A percentile compares a stretch with the other conserved stretches of the same genome.
These are phyloP conservation scores for Cydia fagiglandana DNA, from an alignment of 1,140 invertebrate species.

Conservation along the genomic window DNA sequence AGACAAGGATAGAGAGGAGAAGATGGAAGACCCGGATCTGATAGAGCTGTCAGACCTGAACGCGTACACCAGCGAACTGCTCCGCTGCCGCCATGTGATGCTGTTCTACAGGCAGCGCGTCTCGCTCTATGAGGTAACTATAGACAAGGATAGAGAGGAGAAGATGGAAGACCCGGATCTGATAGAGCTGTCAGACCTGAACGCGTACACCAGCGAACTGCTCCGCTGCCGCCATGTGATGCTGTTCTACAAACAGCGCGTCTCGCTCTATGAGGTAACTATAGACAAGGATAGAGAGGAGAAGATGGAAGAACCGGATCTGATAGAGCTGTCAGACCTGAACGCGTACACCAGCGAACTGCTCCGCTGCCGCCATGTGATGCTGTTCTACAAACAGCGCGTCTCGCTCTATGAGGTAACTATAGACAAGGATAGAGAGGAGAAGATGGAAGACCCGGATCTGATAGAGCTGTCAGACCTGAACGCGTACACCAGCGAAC, in stretches of 20 bases:
- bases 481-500: constrained; percentile 71
- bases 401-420: constrained; percentile 70
- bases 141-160: constrained; percentile 40
- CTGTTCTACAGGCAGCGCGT: constrained; percentile 75
- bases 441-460: constrained; percentile 50
- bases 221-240: constrained; percentile 74
- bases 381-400: constrained; percentile 76
- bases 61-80: constrained; percentile 70
- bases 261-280: constrained; percentile 69
- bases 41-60: constrained; percentile 65
- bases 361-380: constrained; percentile 73
- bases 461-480: constrained; percentile 61
- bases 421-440: constrained; percentile 38
- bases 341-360: constrained; percentile 73
- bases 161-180: constrained; percentile 52
- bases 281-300: constrained; percentile 40
- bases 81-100: constrained; percentile 75
- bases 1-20: constrained; percentile 41
- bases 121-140: constrained; percentile 66
- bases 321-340: constrained; percentile 61
- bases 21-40: constrained; percentile 50
- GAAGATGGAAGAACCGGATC: constrained; percentile 49
- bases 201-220: constrained; percentile 72
- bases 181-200: constrained; percentile 62
- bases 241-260: constrained; percentile 74